phyloP scores from a whole-genome alignment of 2,113 vertebrate genomes.

The Engraulis encrasicolus region DNA sequence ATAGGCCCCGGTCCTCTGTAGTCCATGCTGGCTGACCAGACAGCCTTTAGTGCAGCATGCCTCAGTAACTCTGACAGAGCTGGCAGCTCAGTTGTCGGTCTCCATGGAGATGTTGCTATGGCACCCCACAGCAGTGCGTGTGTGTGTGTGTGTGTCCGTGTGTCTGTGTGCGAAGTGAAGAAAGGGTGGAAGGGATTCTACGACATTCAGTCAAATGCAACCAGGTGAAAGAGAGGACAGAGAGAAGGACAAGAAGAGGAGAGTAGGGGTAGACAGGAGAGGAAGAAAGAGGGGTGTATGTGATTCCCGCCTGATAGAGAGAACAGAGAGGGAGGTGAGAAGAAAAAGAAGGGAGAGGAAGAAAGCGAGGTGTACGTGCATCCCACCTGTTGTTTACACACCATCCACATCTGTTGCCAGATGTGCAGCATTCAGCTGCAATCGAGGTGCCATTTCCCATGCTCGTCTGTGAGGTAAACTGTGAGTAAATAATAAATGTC shows the following conservation, averaged over 20 bases:
- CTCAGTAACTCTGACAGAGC: conserved; percentile 1
- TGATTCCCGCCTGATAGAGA: neutral
- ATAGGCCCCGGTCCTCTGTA: neutral
- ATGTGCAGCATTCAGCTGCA: neutral
- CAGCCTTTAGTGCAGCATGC: neutral
- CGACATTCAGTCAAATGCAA: neutral
- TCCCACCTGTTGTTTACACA: neutral
- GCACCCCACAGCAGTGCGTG: neutral
- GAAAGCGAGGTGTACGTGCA: neutral
- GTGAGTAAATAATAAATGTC: no score
- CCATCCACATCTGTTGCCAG: neutral
- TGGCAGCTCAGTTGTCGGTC: conserved; percentile 20
- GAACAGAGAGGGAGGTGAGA: neutral
- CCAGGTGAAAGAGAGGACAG: neutral
- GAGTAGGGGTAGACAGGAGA: no score
- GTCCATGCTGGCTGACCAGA: neutral
- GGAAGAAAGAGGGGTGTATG: neutral
- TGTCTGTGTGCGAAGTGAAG: neutral
- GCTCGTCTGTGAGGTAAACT: no score
- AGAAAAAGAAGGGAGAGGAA: neutral
- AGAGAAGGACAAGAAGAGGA: no score
- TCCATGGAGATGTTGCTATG: conserved; percentile 40
- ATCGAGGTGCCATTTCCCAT: no score
- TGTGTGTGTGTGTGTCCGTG: neutral
- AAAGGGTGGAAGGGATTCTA: neutral